Evolutionary conservation across 2,797 vertebrate genomes (phyloP), one percentile per base, ranked within the genome.

Genomic region (Coregonus ussuriensis): DNA sequence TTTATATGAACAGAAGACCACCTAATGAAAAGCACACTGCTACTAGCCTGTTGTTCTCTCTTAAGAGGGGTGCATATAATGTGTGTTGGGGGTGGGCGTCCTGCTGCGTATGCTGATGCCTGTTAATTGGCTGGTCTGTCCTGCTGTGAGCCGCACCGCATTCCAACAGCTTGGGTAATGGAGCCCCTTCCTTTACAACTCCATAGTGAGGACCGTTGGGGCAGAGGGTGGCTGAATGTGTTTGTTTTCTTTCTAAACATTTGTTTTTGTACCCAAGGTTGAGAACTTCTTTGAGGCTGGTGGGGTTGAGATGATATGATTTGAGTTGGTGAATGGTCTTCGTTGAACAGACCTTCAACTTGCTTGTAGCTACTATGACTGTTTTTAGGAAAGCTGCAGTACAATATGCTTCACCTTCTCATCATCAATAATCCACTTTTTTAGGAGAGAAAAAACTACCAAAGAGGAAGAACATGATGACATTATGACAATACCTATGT

Each of bases 51-150:
- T 82, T 84, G 80, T 83, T 80, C 81, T 79, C 79, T 71, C 81
- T 78, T 83, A 76, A 79, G 37, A 74, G 54, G 35, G 77, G 77
- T 75, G 74, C 67, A 73, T 79, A 84, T 84, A 85, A 81, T 88
- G 81, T 88, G 82, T 68, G 79, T 78, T 74, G 52, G 69, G 76
- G 9, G 31, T 1, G 9, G 82, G 79, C 74, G 71, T 82, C 87
- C 87, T 74, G 77, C 82, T 67, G 85, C 3, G 82, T 86, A 85
- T 83, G 83, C 82, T 85, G 84, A 85, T 88, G 87, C 83, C 59
- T 84, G 87, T 88, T 88, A 88, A 88, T 88, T 88, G 84, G 87
- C 83, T 84, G 79, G 79, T 79, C 80, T 82, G 79, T 84, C 85
- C 75, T 81, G 82, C 85, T 81, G 79, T 52, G 81, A 70, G 72